Conservation (phyloP, 2,888 invertebrate genomes). For the Catonia carolina region DNA sequence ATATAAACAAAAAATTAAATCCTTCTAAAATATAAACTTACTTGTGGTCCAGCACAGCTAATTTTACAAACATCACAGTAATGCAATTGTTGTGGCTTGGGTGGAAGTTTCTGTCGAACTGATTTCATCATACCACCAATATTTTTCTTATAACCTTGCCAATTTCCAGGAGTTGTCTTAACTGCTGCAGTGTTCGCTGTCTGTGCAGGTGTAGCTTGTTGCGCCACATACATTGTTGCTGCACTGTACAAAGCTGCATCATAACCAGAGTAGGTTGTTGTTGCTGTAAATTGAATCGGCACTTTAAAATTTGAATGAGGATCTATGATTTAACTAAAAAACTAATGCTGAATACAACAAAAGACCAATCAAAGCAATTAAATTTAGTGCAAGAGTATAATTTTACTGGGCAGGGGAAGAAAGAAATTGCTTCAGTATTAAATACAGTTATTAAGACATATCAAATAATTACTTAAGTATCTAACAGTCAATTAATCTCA, state of each 20-base stretch:
- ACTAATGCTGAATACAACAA: too few species aligned
- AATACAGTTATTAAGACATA: too few species aligned
- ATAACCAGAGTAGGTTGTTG: conserved; percentile 75
- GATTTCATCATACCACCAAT: conserved; percentile 48
- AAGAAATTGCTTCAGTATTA: too few species aligned
- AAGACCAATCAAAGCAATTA: conserved; percentile 1
- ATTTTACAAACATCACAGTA: conserved; percentile 99
- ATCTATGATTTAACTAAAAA: conserved; percentile 38
- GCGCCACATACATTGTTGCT: conserved; percentile 90
- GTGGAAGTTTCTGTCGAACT: conserved; percentile 69
- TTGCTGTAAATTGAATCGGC: conserved; percentile 44
- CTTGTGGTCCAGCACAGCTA: conserved; percentile 91
- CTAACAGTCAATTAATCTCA: too few species aligned
- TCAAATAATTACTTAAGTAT: too few species aligned
- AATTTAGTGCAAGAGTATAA: too few species aligned
- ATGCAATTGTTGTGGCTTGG: conserved; percentile 88
- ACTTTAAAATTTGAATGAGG: too few species aligned
- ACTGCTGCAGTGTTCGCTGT: conserved; percentile 44
- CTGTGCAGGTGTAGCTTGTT: conserved; percentile 53
- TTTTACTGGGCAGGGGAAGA: too few species aligned
- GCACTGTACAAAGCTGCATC: conserved; percentile 94
- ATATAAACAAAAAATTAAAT: too few species aligned
- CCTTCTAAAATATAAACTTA: too few species aligned
- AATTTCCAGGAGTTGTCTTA: conserved; percentile 24
- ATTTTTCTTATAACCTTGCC: conserved; percentile 51